These are phyloP conservation scores for Luperina nickerlii DNA, from an alignment of 2,888 invertebrate species.

Conservation along the genomic window DNA sequence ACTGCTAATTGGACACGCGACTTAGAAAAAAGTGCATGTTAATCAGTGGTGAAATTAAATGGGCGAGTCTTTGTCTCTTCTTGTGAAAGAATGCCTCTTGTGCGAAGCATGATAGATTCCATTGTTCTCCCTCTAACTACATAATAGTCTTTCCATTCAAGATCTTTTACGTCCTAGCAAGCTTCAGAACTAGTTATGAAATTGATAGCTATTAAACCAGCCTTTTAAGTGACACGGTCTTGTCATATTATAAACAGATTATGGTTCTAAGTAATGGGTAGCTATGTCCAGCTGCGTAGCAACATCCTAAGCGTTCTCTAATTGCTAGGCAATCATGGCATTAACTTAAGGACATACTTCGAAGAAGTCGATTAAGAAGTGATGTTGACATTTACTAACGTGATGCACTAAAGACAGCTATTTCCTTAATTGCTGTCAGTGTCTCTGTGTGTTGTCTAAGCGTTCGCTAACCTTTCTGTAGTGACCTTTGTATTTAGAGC, in stretches of 20 bases:
- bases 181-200: background rate
- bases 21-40: slow-evolving; percentile 34
- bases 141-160: background rate
- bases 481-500: slow-evolving; percentile 62
- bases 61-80: background rate
- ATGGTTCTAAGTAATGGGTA: slow-evolving; percentile 16
- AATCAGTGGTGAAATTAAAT: slow-evolving; percentile 20
- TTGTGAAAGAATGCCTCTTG: background rate
- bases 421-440: slow-evolving; percentile 41
- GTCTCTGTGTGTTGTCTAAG: slow-evolving; percentile 27
- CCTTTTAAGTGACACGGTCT: slow-evolving; percentile 16
- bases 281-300: slow-evolving; percentile 34
- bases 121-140: background rate
- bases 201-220: background rate
- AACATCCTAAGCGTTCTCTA: slow-evolving; percentile 34
- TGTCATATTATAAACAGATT: slow-evolving; percentile 26
- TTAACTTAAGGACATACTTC: slow-evolving; percentile 20
- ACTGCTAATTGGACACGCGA: slow-evolving; percentile 56
- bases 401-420: slow-evolving; percentile 44
- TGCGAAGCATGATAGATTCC: background rate
- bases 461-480: slow-evolving; percentile 49
- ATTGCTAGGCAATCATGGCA: slow-evolving; percentile 45
- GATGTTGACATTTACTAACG: slow-evolving; percentile 38
- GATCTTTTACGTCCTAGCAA: background rate
- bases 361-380: slow-evolving; percentile 33